Evolutionary conservation across 2,113 vertebrate genomes (phyloP).

Genomic region (Erinaceus europaeus): DNA sequence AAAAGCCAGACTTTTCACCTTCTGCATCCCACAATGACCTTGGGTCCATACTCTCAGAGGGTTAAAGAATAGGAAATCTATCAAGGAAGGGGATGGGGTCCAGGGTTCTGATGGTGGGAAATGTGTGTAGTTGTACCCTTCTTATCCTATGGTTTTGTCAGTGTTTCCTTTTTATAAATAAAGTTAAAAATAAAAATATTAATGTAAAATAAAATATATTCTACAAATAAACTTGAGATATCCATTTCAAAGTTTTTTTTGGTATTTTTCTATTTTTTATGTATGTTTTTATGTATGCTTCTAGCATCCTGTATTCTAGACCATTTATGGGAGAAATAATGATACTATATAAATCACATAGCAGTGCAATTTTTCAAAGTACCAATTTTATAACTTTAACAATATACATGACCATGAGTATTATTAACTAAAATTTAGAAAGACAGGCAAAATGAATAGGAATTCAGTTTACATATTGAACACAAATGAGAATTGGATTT

Average conservation of each 20-base stretch:
- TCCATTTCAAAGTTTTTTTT: not conserved
- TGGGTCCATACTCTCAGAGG: too few species aligned
- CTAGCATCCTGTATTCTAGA: not conserved
- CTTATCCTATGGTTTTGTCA: too few species aligned
- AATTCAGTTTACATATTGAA: conserved; percentile 42
- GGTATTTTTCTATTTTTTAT: too few species aligned
- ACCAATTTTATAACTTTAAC: not conserved
- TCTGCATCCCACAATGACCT: too few species aligned
- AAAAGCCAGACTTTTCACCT: too few species aligned
- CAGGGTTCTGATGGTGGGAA: too few species aligned
- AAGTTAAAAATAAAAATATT: too few species aligned
- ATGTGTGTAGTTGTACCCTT: too few species aligned
- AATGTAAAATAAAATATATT: not conserved
- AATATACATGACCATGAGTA: not conserved
- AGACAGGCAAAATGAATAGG: not conserved
- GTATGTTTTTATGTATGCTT: not conserved
- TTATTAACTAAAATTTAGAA: conserved; percentile 40
- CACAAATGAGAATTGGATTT: conserved; percentile 15
- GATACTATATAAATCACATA: not conserved
- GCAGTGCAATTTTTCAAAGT: conserved; percentile 15
- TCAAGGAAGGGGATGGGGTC: too few species aligned
- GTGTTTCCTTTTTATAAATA: too few species aligned
- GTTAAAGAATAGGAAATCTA: too few species aligned
- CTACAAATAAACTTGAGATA: conserved; percentile 1
- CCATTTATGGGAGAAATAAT: not conserved